These are phyloP conservation scores for Pseudonaja textilis DNA, from an alignment of 2,113 vertebrate species.

Conservation along the genomic window DNA sequence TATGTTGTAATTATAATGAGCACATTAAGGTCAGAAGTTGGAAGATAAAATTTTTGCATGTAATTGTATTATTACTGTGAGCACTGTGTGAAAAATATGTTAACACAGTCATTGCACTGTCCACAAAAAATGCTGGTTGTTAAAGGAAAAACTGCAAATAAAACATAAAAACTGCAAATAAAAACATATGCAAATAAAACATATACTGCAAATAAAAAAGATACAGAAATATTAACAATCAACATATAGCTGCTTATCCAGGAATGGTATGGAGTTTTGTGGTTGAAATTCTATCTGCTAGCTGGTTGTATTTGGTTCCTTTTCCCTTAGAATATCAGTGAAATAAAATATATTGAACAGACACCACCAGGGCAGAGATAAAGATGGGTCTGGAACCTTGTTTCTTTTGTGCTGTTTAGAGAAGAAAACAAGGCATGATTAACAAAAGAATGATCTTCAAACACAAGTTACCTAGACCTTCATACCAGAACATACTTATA, in stretches of 20 bases:
- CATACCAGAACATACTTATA: neutral
- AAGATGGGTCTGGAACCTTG: neutral
- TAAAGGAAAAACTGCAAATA: too few relatives aligned
- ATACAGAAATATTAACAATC: neutral
- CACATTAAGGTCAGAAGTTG: too few relatives aligned
- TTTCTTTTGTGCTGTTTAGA: neutral
- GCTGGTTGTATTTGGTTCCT: neutral
- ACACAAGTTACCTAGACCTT: neutral
- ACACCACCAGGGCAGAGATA: neutral
- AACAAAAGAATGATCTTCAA: neutral
- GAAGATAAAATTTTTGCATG: too few relatives aligned
- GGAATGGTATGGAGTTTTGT: neutral
- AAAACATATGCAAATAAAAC: too few relatives aligned
- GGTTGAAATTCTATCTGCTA: neutral
- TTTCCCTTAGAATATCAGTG: neutral
- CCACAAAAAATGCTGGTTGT: too few relatives aligned
- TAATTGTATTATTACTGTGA: too few relatives aligned
- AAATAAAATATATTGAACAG: neutral
- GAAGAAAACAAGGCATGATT: neutral
- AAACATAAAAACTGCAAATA: too few relatives aligned
- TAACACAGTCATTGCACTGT: too few relatives aligned
- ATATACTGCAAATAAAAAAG: too few relatives aligned
- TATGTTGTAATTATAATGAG: too few relatives aligned
- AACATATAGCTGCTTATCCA: neutral
- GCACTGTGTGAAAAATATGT: too few relatives aligned